These are phyloP conservation scores for Drosophila planitibia DNA, from an alignment of 2,888 invertebrate species.

Conservation along the genomic window DNA sequence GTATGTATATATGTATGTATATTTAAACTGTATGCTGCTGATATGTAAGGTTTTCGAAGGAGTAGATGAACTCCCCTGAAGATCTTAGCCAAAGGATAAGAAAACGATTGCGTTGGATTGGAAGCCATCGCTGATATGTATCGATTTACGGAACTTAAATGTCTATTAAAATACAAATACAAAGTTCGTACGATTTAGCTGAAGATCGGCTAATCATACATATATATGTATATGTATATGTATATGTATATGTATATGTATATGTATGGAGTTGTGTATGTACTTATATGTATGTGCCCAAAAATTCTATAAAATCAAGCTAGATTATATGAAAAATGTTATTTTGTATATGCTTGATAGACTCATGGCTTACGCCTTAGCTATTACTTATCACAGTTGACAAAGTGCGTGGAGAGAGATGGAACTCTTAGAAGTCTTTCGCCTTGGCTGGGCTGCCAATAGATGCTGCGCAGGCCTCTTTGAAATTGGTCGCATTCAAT, in stretches of 20 bases:
- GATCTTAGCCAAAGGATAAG: conserved; percentile 22
- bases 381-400: conserved; percentile 74
- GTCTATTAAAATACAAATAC: conserved; percentile 25
- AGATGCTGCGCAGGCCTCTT: conserved; percentile 90
- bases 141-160: conserved; percentile 41
- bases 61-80: background rate
- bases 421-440: conserved; percentile 79
- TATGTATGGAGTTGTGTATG: conserved; percentile 14
- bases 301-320: background rate
- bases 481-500: conserved; percentile 95
- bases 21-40: conserved; percentile 34
- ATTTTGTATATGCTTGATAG: background rate
- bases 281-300: background rate
- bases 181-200: conserved; percentile 3
- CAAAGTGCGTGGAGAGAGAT: conserved; percentile 42
- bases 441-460: conserved; percentile 79
- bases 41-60: conserved; percentile 27
- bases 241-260: background rate
- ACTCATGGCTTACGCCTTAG: conserved; percentile 37
- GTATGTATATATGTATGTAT: background rate
- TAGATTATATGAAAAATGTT: background rate
- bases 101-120: conserved; percentile 38
- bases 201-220: conserved; percentile 34
- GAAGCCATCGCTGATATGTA: conserved; percentile 65
- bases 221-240: conserved; percentile 15